Evolutionary conservation across 2,888 invertebrate species (phyloP).

Genomic region (Hypomecis atomaria): DNA sequence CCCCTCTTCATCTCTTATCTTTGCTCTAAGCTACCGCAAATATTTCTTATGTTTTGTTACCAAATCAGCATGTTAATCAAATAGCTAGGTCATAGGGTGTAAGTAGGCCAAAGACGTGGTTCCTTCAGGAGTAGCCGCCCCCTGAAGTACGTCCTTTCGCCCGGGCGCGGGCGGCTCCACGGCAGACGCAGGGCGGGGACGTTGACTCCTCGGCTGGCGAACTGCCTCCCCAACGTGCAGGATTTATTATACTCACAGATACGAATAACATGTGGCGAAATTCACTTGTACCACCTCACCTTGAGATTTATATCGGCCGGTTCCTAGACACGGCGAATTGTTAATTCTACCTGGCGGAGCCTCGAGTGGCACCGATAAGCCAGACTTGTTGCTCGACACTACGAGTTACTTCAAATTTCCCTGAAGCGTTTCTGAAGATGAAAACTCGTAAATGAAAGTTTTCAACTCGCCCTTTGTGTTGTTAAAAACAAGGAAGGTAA

Average conservation of each 20-base stretch:
- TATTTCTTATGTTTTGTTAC: background rate
- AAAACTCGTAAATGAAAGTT: conserved; percentile 19
- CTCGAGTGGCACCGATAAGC: conserved; percentile 28
- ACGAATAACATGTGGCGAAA: conserved; percentile 60
- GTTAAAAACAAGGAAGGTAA: conserved; percentile 28
- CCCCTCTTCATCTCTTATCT: background rate
- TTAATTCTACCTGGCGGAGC: conserved; percentile 44
- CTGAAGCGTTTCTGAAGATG: conserved; percentile 17
- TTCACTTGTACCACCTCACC: conserved; percentile 60
- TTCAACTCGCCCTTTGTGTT: conserved; percentile 25
- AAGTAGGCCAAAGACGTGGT: conserved; percentile 28
- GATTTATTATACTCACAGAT: conserved; percentile 60
- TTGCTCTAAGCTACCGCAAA: background rate
- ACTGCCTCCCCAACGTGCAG: conserved; percentile 51
- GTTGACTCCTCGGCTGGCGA: conserved; percentile 54
- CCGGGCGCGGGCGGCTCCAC: conserved; percentile 46
- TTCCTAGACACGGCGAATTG: conserved; percentile 42
- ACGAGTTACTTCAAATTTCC: background rate
- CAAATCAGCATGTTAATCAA: conserved; percentile 3
- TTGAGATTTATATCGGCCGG: conserved; percentile 54
- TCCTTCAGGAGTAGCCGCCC: conserved; percentile 38
- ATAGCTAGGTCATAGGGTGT: conserved; percentile 14
- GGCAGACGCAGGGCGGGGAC: conserved; percentile 44
- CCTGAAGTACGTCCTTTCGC: conserved; percentile 58
- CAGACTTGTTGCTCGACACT: conserved; percentile 34